Percentiles rank a stretch among this genome's conserved stretches.
These are phyloP conservation scores for Amia ocellicauda DNA, from an alignment of 2,113 vertebrate species.

Conservation along the genomic window DNA sequence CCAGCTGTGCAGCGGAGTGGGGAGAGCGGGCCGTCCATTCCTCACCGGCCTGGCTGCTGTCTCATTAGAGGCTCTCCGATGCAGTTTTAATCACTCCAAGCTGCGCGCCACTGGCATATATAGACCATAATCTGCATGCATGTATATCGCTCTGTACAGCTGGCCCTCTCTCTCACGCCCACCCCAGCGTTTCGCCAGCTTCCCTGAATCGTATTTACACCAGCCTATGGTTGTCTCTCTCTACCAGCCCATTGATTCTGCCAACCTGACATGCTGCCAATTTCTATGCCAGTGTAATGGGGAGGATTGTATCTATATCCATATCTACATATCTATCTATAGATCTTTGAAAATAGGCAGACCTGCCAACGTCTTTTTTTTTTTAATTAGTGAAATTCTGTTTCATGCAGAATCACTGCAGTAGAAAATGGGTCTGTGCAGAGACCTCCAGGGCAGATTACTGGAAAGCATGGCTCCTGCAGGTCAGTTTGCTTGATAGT, in stretches of 20 bases:
- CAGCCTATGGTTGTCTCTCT: too few species aligned
- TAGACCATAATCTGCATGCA: neutral
- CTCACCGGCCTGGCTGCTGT: neutral
- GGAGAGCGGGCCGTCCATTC: neutral
- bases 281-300: too few species aligned
- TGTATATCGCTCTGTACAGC: neutral
- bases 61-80: neutral
- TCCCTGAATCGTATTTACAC: too few species aligned
- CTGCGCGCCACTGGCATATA: neutral
- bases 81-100: slow-evolving; percentile 10
- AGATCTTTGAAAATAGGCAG: too few species aligned
- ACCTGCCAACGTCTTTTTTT: too few species aligned
- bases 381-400: neutral
- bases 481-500: neutral
- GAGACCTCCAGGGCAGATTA: neutral
- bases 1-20: slow-evolving; percentile 4
- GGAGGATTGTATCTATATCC: too few species aligned
- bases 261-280: too few species aligned
- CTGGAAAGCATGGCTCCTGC: neutral
- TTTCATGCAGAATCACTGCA: neutral
- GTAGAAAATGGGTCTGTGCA: neutral
- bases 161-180: neutral
- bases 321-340: too few species aligned
- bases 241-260: too few species aligned
- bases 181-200: neutral